Percentiles rank a stretch among this genome's conserved stretches.
phyloP scores from a whole-genome alignment of 2,888 invertebrate genomes.

The Platypus cylindrus region DNA sequence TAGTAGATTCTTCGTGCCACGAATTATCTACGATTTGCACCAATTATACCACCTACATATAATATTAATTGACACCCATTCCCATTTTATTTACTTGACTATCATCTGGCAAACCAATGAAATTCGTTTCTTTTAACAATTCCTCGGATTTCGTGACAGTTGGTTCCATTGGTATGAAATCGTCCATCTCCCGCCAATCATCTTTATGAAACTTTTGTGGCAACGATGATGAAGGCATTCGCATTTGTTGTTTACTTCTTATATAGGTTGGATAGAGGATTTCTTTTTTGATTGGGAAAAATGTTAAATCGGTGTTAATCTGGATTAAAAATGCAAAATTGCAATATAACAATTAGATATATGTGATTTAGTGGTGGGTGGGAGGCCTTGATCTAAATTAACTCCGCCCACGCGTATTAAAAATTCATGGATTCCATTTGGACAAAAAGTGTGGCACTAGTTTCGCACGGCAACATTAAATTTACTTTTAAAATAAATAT shows the following conservation, averaged over 20 bases:
- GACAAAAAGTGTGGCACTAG: no score
- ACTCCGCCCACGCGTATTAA: no score
- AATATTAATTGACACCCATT: no score
- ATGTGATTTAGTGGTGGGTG: no score
- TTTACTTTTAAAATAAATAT: no score
- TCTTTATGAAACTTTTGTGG: conserved; percentile 12
- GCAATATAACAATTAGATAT: background rate
- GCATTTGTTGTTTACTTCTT: conserved; percentile 19
- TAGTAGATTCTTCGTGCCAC: conserved; percentile 37
- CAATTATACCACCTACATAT: no score
- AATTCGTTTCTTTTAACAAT: conserved; percentile 44
- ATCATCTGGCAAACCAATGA: conserved; percentile 44
- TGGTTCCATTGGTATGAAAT: conserved; percentile 17
- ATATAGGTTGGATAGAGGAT: conserved; percentile 21
- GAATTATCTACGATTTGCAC: conserved; percentile 38
- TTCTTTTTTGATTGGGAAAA: conserved; percentile 21
- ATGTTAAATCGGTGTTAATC: conserved; percentile 23
- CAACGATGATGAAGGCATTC: no score
- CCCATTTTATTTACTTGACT: conserved; percentile 32
- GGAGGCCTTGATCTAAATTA: no score
- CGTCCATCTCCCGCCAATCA: conserved; percentile 15
- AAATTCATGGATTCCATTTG: no score
- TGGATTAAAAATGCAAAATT: conserved; percentile 4
- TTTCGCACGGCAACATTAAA: no score
- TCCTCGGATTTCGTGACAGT: conserved; percentile 36